Conservation (phyloP, 2,797 vertebrate genomes). For the Bradypodion pumilum region DNA sequence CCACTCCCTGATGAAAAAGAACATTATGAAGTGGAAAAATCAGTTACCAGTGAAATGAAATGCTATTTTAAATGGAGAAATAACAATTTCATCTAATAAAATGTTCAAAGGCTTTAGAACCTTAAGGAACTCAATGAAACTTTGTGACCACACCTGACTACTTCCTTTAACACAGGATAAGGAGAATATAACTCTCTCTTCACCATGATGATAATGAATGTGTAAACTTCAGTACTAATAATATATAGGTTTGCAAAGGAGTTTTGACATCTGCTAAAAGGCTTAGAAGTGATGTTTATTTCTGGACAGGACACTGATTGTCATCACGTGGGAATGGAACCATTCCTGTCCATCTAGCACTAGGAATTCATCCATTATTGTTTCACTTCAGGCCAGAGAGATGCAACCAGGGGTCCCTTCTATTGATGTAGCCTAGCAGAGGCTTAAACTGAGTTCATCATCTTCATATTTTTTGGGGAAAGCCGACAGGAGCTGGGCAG, state of each 20-base stretch:
- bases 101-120: slow-evolving; percentile 38
- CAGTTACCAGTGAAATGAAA: slow-evolving; percentile 46
- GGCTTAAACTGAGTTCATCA: background rate
- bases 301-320: slow-evolving; percentile 1
- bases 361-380: background rate
- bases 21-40: slow-evolving; percentile 59
- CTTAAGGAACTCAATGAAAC: slow-evolving; percentile 34
- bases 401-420: background rate
- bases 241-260: slow-evolving; percentile 13
- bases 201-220: slow-evolving; percentile 2
- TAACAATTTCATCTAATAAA: slow-evolving; percentile 55
- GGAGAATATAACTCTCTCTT: slow-evolving; percentile 21
- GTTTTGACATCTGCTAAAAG: slow-evolving; percentile 28
- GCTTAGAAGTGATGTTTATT: background rate
- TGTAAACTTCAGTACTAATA: slow-evolving; percentile 30
- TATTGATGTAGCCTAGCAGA: background rate
- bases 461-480: no score
- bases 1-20: slow-evolving; percentile 51
- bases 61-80: slow-evolving; percentile 60
- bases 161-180: slow-evolving; percentile 35
- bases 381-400: background rate
- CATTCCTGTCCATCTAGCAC: background rate
- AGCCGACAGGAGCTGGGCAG: no score
- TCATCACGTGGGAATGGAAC: background rate
- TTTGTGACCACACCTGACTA: slow-evolving; percentile 29